Evolutionary conservation across 2,888 invertebrate species (phyloP), one percentile per base, ranked within the genome.

Genomic region (Tetropium fuscum): DNA sequence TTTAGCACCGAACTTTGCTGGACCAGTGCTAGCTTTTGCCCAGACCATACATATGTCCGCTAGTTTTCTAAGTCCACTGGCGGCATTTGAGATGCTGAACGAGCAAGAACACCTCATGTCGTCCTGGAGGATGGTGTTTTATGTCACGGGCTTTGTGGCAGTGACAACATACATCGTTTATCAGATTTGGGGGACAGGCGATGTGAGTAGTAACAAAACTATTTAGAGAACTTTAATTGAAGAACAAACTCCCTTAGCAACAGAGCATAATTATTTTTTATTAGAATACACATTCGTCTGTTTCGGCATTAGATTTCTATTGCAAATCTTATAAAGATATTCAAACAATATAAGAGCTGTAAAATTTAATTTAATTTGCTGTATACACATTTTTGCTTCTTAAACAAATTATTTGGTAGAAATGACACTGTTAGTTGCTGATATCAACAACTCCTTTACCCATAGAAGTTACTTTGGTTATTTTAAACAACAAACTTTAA

Each of bases 11-110:
- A 90, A 91, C 81, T 87, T 89, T 71, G 91, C 91, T 48, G 91
- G 88, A 48, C 89, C 90, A 22, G 88, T 90, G 40, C 79, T 90
- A 65, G 90, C 90, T 8, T 90, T 90, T 77, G 89, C 90, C 67
- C 90, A 90, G 81, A 90, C 90, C n/a, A 89, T 90, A 70, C 90
- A 90, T 78, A 90, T 90, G 90, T 86, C 88, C 7, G 90, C 90
- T 19, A 89, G 89, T 71, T 90, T 90, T 74, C 73, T 90, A 27
- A 89, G 89, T 45, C 90, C 90, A 0, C 77, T 89, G 53, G 86
- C 85, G 11, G 87, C 87, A 64, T 89, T 89, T 63, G 80, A 86
- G 62, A 79, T 90, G 55, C 84, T 88, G 15, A 81, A 85, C 66
- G 82, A 86, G 64, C 85, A 85, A 74, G 89, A 82, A 74, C 78